Evolutionary conservation across 2,888 invertebrate species (phyloP).

Genomic region (Drosophila anomalata): DNA sequence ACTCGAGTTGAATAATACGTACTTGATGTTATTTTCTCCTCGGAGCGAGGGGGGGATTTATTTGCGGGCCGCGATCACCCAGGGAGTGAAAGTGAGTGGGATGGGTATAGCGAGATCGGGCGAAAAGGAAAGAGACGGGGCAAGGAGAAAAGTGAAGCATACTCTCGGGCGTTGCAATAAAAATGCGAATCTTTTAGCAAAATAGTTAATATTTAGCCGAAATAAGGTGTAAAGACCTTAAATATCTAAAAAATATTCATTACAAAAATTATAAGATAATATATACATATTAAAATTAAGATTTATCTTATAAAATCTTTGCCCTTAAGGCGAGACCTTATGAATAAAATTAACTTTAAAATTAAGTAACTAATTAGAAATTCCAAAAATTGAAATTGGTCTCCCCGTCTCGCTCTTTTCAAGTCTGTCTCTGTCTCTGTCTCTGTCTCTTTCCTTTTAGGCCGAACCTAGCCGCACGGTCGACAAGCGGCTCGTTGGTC

Average conservation of each 20-base stretch:
- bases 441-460: constrained; percentile 8
- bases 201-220: constrained; percentile 20
- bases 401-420: background rate
- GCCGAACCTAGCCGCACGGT: background rate
- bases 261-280: background rate
- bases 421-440: background rate
- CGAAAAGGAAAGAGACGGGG: constrained; percentile 16
- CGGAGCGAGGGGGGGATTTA: background rate
- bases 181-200: background rate
- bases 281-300: no score
- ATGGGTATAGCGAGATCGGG: constrained; percentile 6
- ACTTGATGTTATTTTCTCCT: constrained; percentile 44
- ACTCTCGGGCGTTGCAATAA: background rate
- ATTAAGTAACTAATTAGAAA: no score
- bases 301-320: no score
- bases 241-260: background rate
- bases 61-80: background rate
- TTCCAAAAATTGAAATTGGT: no score
- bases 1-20: constrained; percentile 56
- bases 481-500: constrained; percentile 81
- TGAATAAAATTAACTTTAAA: no score
- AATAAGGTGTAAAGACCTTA: constrained; percentile 49
- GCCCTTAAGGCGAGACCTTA: no score
- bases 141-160: background rate
- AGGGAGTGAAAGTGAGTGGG: constrained; percentile 5